Percentiles rank a stretch among this genome's conserved stretches.
Conservation (phyloP, 2,888 invertebrate species). For the Microdon myrmicae region DNA sequence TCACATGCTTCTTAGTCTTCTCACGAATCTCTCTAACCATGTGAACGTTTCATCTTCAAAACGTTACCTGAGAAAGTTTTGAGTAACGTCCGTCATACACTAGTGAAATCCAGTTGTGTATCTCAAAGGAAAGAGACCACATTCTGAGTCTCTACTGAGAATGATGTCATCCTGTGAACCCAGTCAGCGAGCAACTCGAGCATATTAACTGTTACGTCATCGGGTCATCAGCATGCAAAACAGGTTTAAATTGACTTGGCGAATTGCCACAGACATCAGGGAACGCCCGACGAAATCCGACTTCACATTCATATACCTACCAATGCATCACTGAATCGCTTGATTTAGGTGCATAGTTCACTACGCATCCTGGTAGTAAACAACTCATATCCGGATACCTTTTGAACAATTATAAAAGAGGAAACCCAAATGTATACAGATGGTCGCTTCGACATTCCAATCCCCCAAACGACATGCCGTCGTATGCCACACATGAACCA, state of each 20-base stretch:
- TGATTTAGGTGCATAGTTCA: too few relatives aligned
- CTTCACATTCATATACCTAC: not conserved
- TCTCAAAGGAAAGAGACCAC: too few relatives aligned
- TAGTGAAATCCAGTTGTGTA: too few relatives aligned
- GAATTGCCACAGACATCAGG: slow-evolving; percentile 35
- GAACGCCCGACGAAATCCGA: slow-evolving; percentile 8
- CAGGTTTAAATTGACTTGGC: slow-evolving; percentile 30
- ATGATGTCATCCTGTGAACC: slow-evolving; percentile 41
- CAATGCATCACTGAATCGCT: not conserved
- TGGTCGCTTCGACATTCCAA: not conserved
- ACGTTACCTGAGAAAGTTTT: too few relatives aligned
- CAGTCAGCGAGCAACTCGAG: slow-evolving; percentile 16
- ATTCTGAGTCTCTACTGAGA: too few relatives aligned
- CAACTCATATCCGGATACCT: not conserved
- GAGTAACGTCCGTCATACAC: too few relatives aligned
- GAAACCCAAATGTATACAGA: slow-evolving; percentile 32
- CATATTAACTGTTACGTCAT: slow-evolving; percentile 27
- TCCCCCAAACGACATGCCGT: slow-evolving; percentile 6
- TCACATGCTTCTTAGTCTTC: too few relatives aligned
- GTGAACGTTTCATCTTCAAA: too few relatives aligned
- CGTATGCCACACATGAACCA: slow-evolving; percentile 1
- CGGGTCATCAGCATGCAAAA: slow-evolving; percentile 47
- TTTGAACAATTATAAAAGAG: slow-evolving; percentile 5
- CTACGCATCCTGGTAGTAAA: slow-evolving; percentile 7
- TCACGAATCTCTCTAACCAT: too few relatives aligned